Base-by-base conservation (phyloP, 2,113 vertebrate species). In the Ailuropoda melanoleuca region DNA sequence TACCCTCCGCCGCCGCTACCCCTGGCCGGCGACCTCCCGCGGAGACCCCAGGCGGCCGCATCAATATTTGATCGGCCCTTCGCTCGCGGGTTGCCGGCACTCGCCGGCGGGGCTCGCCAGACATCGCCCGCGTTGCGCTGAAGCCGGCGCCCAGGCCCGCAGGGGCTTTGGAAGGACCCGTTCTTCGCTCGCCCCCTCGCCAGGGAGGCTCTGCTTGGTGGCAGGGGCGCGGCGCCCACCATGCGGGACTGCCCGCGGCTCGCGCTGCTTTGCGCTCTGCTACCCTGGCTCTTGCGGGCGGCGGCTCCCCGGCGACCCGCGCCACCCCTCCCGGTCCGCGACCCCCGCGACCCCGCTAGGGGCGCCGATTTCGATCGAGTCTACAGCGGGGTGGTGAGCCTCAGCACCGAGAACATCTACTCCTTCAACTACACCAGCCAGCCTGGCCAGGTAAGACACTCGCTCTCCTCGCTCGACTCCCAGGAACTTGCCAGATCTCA, bases 401-500 rank as follows among this genome's bases (percentile, higher is more conserved):
- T 98, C 92, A 98, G 97, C 98, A 94, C 97, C 0, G 99, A 99
- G 96, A 97, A 96, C 77, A 97, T 99, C 85, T 99, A 99, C 95
- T 88, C 98, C 89, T 99, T 99, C 98, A 98, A 98, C 94, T 98
- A 99, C 98, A 98, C 98, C 97, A 98, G 98, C 94, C 90, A 96
- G 90, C 98, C 98, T 0, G 99, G 98, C 78, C 98, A 99, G 99
- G 99, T 99, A 98, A 97, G 99, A 88, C 46, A 4, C 37, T 37
- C 14, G 43, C 74, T 34, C 23, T n/a, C n/a, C 66, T 53, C 53
- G 14, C 85, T 72, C 5, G 19, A 18, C 89, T 87, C 50, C 81
- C 75, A 68, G 68, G 82, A 46, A 97, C 91, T 93, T 90, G 75
- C 34, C 34, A 8, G 37, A 12, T 43, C 53, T 2, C 85, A 5